Conservation (phyloP, 2,888 invertebrate species). For the Aproaerema taeniolella region DNA sequence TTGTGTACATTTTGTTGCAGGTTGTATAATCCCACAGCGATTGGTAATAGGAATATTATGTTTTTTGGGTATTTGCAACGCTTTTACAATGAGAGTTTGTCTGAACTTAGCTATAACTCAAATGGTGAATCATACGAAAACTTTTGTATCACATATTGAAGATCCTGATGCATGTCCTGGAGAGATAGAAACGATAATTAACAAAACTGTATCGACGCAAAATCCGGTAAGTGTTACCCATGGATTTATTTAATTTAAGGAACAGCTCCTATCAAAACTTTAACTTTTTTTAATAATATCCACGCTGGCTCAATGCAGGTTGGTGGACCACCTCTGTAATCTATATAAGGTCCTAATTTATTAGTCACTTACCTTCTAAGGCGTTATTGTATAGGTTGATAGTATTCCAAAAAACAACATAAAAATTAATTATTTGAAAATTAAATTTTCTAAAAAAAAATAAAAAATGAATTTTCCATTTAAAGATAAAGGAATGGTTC, state of each 20-base stretch:
- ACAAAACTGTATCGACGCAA: conserved; percentile 7
- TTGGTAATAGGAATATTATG: conserved; percentile 79
- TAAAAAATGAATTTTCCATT: no score
- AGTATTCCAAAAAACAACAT: no score
- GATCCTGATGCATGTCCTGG: conserved; percentile 23
- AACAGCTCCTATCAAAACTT: no score
- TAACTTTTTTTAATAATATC: no score
- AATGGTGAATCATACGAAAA: conserved; percentile 46
- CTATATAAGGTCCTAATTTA: no score
- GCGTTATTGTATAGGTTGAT: no score
- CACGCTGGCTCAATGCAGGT: no score
- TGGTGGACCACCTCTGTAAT: no score
- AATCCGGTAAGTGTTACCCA: conserved; percentile 17
- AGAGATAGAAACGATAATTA: conserved; percentile 7
- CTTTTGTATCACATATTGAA: conserved; percentile 6
- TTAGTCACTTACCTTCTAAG: no score
- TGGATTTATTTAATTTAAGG: neutral
- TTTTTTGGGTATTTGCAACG: conserved; percentile 78
- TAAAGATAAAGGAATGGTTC: no score
- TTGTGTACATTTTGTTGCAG: conserved; percentile 30
- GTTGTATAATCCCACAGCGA: conserved; percentile 72
- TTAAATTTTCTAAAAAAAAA: no score
- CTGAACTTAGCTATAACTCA: conserved; percentile 79
- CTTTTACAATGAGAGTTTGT: conserved; percentile 81
- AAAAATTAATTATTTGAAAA: no score